These are phyloP conservation scores for Halictus ligatus DNA, from an alignment of 2,888 invertebrate species.

Conservation along the genomic window DNA sequence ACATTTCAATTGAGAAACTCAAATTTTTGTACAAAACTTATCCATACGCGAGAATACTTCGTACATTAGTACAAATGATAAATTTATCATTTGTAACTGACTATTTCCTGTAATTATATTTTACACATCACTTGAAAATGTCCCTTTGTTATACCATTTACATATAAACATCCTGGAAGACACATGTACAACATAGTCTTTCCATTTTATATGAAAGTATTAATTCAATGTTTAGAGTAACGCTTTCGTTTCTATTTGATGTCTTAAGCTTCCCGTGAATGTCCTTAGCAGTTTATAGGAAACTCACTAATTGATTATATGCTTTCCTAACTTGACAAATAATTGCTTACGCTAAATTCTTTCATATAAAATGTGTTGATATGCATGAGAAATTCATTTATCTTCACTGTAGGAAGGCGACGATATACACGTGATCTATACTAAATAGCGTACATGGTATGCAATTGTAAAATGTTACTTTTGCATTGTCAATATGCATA, in stretches of 20 bases:
- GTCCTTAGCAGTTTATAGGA: conserved; percentile 20
- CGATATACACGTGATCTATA: conserved; percentile 47
- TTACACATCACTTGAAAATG: conserved; percentile 46
- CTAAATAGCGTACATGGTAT: conserved; percentile 23
- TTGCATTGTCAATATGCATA: conserved; percentile 43
- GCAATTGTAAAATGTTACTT: conserved; percentile 30
- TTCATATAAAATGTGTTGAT: conserved; percentile 68
- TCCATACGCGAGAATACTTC: conserved; percentile 42
- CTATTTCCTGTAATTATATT: conserved; percentile 50
- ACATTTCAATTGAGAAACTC: conserved; percentile 47
- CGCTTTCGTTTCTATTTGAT: conserved; percentile 22
- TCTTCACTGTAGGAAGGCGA: conserved; percentile 52
- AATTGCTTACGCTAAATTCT: conserved; percentile 47
- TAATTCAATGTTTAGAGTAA: conserved; percentile 16
- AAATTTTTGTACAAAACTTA: conserved; percentile 54
- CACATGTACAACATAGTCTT: conserved; percentile 61
- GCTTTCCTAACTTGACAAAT: conserved; percentile 26
- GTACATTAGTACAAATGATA: conserved; percentile 49
- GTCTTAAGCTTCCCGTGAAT: conserved; percentile 30
- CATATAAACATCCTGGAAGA: conserved; percentile 37
- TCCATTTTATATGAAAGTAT: conserved; percentile 64
- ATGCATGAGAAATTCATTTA: conserved; percentile 68
- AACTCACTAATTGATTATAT: conserved; percentile 23
- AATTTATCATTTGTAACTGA: conserved; percentile 54
- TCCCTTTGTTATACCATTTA: conserved; percentile 46